These are phyloP conservation scores for Neofelis nebulosa DNA, from an alignment of 2,113 vertebrate genomes.

Conservation along the genomic window DNA sequence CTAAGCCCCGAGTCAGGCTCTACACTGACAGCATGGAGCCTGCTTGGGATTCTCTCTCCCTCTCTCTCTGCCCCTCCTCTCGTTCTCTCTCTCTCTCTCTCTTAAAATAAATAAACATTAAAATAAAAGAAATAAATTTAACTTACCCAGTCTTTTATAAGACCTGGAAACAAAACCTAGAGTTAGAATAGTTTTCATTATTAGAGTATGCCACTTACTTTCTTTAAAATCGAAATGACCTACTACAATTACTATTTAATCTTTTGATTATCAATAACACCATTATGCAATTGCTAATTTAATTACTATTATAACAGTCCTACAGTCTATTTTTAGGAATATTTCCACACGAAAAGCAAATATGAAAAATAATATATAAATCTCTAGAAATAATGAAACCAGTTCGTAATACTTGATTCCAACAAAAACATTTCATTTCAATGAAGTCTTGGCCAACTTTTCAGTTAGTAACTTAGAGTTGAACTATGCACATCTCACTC, in stretches of 20 bases:
- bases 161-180: neutral
- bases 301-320: neutral
- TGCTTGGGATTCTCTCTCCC: too few species aligned
- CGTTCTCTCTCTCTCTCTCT: too few species aligned
- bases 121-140: neutral
- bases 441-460: neutral
- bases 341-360: neutral
- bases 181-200: neutral
- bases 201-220: neutral
- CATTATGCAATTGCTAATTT: neutral
- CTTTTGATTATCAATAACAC: neutral
- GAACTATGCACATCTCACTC: neutral
- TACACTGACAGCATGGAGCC: too few species aligned
- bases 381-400: neutral
- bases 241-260: neutral
- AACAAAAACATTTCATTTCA: neutral
- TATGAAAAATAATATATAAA: neutral
- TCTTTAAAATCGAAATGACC: constrained; percentile 11
- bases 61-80: too few species aligned
- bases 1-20: too few species aligned
- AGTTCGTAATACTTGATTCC: neutral
- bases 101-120: too few species aligned
- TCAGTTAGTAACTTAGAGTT: neutral
- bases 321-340: neutral
- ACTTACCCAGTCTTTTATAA: constrained; percentile 55